Evolutionary conservation across 37 sponge, comb jelly and placozoan genomes (phyloP), one percentile per base, ranked within the genome.

Genomic region (Crambe crambe): DNA sequence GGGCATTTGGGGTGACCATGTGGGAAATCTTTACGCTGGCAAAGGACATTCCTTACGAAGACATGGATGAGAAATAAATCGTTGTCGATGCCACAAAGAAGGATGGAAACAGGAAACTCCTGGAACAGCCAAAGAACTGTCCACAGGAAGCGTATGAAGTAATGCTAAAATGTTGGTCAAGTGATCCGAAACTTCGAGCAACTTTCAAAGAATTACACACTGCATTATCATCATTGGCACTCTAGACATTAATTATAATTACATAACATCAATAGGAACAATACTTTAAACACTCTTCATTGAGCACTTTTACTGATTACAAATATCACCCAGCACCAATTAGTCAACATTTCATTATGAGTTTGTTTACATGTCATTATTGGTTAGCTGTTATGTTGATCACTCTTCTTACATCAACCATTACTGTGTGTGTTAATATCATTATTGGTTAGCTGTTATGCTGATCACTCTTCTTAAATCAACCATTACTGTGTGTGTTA

Each of bases 1-100:
- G 87, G 87, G 84, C 87, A 31, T 91, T 79, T 75, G 92, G 92
- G 5, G 87, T 91, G 26, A 87, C 85, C 1, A 32, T 91, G 71
- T 91, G 92, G 92, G 92, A 91, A 72, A 68, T 91, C 23, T 86
- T 86, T 73, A 79, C 68, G 37, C 79, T 86, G 60, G 44, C 77
- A 51, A 66, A 78, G 65, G 64, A 74, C 2, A 60, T 73, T 37
- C 92, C 92, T 2, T 91, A 83, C 38, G 35, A 63, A 22, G 73
- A 87, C 3, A 42, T 82, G 72, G 40, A 73, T 23, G 92, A 91
- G 70, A 43, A 47, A 36, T 83, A 91, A 32, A 29, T 91, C 58
- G 87, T 91, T 10, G 34, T 75, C 70, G 78, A 86, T 75, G 84
- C 84, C 32, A 25, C 77, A 18, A 79, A 74, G 12, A 42, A 72